Conservation (phyloP, 2,113 vertebrate genomes). For the Indicator maculatus region DNA sequence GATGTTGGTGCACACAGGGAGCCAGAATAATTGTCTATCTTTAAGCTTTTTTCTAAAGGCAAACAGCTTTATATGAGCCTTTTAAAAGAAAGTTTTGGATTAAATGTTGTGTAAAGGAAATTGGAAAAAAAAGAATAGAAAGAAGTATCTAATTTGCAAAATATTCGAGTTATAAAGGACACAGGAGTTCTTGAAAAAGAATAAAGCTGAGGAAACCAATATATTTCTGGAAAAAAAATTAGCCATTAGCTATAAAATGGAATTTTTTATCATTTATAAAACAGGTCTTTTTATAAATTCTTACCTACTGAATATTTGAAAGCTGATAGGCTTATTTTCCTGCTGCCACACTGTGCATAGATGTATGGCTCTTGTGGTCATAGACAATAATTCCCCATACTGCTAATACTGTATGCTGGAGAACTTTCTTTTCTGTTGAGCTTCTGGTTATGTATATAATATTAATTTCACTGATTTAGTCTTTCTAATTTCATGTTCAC, state of each 20-base stretch:
- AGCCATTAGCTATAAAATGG: not conserved
- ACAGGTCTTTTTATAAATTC: not conserved
- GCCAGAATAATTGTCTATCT: not conserved
- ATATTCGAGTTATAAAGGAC: not conserved
- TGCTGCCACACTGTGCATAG: not conserved
- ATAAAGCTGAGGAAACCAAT: not conserved
- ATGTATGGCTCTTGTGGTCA: not conserved
- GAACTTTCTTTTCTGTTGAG: not conserved
- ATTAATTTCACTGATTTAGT: not conserved
- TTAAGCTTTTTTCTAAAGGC: not conserved
- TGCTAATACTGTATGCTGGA: fast-evolving
- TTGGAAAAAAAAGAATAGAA: not conserved
- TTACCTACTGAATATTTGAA: not conserved
- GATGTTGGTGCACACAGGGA: fast-evolving
- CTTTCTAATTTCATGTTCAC: not conserved
- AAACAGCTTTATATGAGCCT: not conserved
- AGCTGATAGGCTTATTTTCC: not conserved
- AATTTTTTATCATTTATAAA: not conserved
- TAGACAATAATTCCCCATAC: not conserved
- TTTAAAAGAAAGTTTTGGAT: not conserved
- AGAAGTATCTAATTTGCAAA: not conserved
- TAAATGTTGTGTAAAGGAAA: not conserved
- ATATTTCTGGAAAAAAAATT: not conserved
- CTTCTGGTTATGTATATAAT: not conserved
- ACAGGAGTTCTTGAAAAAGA: not conserved